Conservation (phyloP, 2,888 invertebrate genomes). For the Hydrotaea cyrtoneurina region DNA sequence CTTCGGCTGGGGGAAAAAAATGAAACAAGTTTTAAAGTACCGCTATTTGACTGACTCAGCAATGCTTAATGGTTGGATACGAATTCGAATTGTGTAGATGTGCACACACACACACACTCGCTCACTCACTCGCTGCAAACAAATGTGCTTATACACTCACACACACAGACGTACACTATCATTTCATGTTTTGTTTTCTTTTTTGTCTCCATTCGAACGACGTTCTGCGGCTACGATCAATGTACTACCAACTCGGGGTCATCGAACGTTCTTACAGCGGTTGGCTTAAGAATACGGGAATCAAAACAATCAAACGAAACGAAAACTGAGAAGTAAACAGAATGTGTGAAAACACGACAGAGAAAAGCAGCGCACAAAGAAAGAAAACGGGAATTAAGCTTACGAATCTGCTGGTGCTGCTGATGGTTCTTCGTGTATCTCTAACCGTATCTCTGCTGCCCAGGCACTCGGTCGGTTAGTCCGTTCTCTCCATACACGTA, state of each 20-base stretch:
- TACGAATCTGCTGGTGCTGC: neutral
- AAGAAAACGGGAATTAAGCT: constrained; percentile 61
- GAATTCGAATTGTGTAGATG: constrained; percentile 58
- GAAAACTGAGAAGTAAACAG: constrained; percentile 61
- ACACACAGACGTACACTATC: constrained; percentile 40
- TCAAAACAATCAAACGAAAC: constrained; percentile 78
- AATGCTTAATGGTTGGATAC: constrained; percentile 55
- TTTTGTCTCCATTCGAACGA: constrained; percentile 44
- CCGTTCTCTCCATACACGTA: neutral
- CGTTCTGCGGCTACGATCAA: constrained; percentile 57
- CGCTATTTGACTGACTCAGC: constrained; percentile 70
- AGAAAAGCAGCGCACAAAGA: constrained; percentile 50
- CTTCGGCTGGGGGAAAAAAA: constrained; percentile 70
- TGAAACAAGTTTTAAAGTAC: constrained; percentile 71
- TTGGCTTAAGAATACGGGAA: constrained; percentile 77
- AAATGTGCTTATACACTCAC: constrained; percentile 57
- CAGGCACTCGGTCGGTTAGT: neutral
- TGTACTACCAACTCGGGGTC: constrained; percentile 73
- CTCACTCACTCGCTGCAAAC: constrained; percentile 39
- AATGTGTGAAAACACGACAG: constrained; percentile 49
- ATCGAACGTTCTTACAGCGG: constrained; percentile 78
- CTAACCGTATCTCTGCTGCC: neutral
- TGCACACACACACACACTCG: constrained; percentile 19
- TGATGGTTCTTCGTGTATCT: constrained; percentile 5
- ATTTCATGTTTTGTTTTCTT: constrained; percentile 51